Base-by-base conservation (phyloP, 2,888 invertebrate species). In the Beris chalybata region DNA sequence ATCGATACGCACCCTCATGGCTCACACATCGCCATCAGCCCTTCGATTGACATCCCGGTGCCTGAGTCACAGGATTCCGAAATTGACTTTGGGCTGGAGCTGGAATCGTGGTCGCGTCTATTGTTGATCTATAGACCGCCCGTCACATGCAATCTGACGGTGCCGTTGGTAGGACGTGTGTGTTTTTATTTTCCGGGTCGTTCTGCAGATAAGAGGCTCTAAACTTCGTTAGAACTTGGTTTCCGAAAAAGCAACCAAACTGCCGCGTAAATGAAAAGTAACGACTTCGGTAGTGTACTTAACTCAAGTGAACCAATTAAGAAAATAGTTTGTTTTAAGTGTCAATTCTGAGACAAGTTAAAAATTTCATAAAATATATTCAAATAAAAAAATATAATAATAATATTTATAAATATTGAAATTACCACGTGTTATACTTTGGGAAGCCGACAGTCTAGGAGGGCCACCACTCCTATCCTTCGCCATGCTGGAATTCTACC, bases 121-220 rank as follows among this genome's bases (percentile, higher is more conserved):
- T 66, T 68, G 65, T 64, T 64, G 59, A 55, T 64, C 66, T 48
- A 44, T 53, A 43, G 47, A 43, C 38, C 58, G 38, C 30, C 31
- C 64, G 57, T 47, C 79, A 79, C 75, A 79, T 76, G 77, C 76
- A 74, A 76, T 74, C 76, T 74, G 77, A 77, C 78, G 76, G 75
- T 76, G 74, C 71, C 76, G 75, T 75, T 73, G 73, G 74, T 73
- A 77, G 79, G 79, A 78, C 76, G 76, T 71, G 68, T 74, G 74
- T 73, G 4, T 38, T 38, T 7, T 38, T 38, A 38, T 38, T 15
- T 50, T 50, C n/a, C 31, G 30, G 53, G 53, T 53, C 29, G 30
- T n/a, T 30, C 7, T 30, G 29, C 31, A 30, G 30, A 52, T 6
- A 52, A 52, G 29, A 52, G 38, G 38, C 9, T 38, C 9, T 38